phyloP scores from a whole-genome alignment of 2,888 invertebrate species.

The Nemotelus nigrinus region DNA sequence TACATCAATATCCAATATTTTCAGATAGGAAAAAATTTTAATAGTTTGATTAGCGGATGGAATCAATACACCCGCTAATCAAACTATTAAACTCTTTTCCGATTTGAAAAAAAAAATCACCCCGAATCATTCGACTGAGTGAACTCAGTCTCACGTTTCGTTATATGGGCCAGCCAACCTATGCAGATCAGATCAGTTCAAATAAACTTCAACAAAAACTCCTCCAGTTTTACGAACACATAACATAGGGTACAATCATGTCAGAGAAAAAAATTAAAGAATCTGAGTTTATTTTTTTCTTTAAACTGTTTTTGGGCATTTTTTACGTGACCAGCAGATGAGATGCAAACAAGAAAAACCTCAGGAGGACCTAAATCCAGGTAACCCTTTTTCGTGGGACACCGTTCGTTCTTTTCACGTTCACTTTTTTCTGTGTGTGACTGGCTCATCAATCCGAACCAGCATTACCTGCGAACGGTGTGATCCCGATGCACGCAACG shows the following conservation, averaged over 20 bases:
- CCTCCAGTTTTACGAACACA: slow-evolving; percentile 18
- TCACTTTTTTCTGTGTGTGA: background rate
- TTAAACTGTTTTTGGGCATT: slow-evolving; percentile 6
- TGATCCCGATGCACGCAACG: background rate
- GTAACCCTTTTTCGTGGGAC: slow-evolving; percentile 26
- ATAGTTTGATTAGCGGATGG: background rate
- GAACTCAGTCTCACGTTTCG: slow-evolving; percentile 19
- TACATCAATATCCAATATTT: background rate
- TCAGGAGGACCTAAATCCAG: slow-evolving; percentile 10
- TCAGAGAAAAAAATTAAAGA: slow-evolving; percentile 12
- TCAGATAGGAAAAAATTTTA: background rate
- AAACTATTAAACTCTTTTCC: background rate
- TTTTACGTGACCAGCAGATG: slow-evolving; percentile 34
- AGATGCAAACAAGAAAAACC: slow-evolving; percentile 34
- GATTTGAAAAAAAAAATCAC: slow-evolving; percentile 7
- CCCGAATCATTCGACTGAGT: slow-evolving; percentile 17
- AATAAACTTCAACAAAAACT: slow-evolving; percentile 12
- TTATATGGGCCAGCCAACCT: slow-evolving; percentile 15
- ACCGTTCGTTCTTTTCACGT: slow-evolving; percentile 1
- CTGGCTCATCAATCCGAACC: background rate
- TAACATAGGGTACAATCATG: background rate
- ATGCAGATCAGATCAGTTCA: background rate
- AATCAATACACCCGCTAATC: too few species aligned
- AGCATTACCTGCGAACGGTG: slow-evolving; percentile 29
- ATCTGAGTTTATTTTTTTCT: slow-evolving; percentile 16